These are phyloP conservation scores for Dinoponera quadriceps DNA, from an alignment of 1,140 invertebrate species.

Conservation along the genomic window DNA sequence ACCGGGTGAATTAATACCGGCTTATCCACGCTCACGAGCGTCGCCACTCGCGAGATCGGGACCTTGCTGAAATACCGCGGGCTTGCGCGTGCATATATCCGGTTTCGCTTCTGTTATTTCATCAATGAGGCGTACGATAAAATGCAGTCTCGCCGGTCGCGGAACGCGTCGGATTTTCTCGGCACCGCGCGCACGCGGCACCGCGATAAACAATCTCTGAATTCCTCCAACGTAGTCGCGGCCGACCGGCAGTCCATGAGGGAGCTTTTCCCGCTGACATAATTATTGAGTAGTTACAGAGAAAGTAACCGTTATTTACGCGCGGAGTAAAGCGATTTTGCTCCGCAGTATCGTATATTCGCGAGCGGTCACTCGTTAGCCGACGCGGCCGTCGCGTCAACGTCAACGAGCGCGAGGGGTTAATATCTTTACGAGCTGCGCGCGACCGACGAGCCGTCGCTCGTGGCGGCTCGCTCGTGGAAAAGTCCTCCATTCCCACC, in stretches of 20 bases:
- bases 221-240: conserved; percentile 9
- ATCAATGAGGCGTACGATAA: conserved; percentile 66
- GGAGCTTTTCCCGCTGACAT: conserved; percentile 18
- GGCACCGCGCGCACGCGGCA: conserved; percentile 24
- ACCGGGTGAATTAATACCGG: conserved; percentile 26
- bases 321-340: conserved; percentile 9
- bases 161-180: conserved; percentile 56
- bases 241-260: background rate
- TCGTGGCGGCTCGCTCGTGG: background rate
- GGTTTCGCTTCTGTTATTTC: conserved; percentile 64
- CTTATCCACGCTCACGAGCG: conserved; percentile 56
- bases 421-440: conserved; percentile 13
- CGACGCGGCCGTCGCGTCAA: background rate
- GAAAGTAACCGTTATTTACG: conserved; percentile 36
- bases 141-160: conserved; percentile 45
- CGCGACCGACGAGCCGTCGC: background rate
- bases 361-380: conserved; percentile 14
- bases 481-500: conserved; percentile 21
- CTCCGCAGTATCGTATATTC: conserved; percentile 34
- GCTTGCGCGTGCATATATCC: conserved; percentile 55
- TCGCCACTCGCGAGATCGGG: conserved; percentile 51
- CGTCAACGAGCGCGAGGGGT: conserved; percentile 4
- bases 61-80: conserved; percentile 56
- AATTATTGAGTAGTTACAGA: conserved; percentile 24
- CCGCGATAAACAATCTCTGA: conserved; percentile 61